Percentiles rank a stretch among this genome's conserved stretches.
Evolutionary conservation across 2,797 vertebrate species (phyloP).

Genomic region (Antrozous pallidus): DNA sequence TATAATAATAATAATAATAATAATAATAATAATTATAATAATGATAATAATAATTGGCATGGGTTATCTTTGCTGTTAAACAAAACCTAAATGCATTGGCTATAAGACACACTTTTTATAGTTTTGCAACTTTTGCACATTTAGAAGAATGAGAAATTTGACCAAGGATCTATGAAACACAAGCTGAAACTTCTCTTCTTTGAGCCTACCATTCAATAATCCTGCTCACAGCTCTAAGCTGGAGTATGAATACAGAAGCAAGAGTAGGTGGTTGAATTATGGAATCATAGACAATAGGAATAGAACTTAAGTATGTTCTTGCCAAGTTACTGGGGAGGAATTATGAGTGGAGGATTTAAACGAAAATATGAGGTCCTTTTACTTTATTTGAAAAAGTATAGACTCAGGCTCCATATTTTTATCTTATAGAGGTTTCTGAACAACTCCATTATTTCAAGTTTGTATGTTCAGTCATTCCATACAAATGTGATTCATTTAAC

Average conservation of each 20-base stretch:
- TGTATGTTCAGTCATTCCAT: not conserved
- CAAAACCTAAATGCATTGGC: not conserved
- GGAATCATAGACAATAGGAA: slow-evolving; percentile 24
- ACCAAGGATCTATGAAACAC: slow-evolving; percentile 25
- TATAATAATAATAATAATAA: too few relatives aligned
- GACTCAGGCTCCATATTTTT: not conserved
- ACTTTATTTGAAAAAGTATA: slow-evolving; percentile 7
- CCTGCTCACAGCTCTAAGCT: not conserved
- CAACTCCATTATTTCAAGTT: slow-evolving; percentile 1
- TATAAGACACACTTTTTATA: slow-evolving; percentile 43
- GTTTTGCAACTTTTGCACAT: slow-evolving; percentile 32
- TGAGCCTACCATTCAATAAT: slow-evolving; percentile 24
- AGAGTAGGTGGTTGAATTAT: slow-evolving; percentile 11
- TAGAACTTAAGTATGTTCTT: slow-evolving; percentile 16
- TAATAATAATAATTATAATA: too few relatives aligned
- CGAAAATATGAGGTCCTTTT: slow-evolving; percentile 17
- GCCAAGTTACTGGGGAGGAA: slow-evolving; percentile 40
- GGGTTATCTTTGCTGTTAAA: slow-evolving; percentile 21
- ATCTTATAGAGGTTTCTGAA: slow-evolving; percentile 8
- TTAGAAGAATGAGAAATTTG: slow-evolving; percentile 45
- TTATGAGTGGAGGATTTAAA: slow-evolving; percentile 23
- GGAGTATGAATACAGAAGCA: not conserved
- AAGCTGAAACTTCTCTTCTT: slow-evolving; percentile 35
- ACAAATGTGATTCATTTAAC: slow-evolving; percentile 13
- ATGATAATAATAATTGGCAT: too few relatives aligned